A percentile compares a stretch with the other conserved stretches of the same genome.
These are phyloP conservation scores for Hippoglossus hippoglossus DNA, from an alignment of 2,797 vertebrate genomes.

Conservation along the genomic window DNA sequence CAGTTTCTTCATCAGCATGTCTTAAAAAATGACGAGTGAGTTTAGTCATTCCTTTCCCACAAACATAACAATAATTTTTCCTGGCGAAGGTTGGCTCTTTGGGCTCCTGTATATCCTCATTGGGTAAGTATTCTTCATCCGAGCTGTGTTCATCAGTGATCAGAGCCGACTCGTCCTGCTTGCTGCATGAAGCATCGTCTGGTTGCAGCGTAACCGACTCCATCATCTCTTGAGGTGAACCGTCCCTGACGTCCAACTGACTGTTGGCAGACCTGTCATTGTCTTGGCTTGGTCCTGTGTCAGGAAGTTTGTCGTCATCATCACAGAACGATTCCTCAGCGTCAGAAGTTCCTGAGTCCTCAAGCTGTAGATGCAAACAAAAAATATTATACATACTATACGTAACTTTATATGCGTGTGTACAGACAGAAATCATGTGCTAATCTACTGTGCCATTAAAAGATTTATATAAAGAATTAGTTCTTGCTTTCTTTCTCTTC, in stretches of 20 bases:
- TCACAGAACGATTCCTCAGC: constrained; percentile 12
- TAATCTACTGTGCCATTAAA: too few species aligned
- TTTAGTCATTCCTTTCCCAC: constrained; percentile 31
- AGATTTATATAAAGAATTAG: too few species aligned
- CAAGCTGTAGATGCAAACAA: constrained; percentile 26
- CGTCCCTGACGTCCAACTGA: too few species aligned
- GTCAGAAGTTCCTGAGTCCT: too few species aligned
- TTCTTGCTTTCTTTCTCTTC: too few species aligned
- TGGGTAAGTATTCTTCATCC: fast-evolving
- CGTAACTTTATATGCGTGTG: too few species aligned
- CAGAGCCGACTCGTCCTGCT: neutral
- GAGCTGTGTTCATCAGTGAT: neutral
- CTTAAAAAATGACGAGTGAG: constrained; percentile 46
- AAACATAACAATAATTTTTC: constrained; percentile 65
- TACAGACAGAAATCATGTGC: too few species aligned
- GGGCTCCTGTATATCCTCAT: fast-evolving
- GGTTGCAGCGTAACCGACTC: too few species aligned
- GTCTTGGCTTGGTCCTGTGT: neutral
- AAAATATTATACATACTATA: neutral
- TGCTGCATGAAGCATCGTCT: too few species aligned
- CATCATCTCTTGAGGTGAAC: too few species aligned
- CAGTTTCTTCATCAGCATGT: constrained; percentile 41
- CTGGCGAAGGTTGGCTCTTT: fast-evolving
- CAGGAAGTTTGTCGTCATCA: neutral
- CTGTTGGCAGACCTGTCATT: too few species aligned